Percentiles rank a stretch among this genome's conserved stretches.
Conservation (phyloP, 1,140 invertebrate genomes). For the Leguminivora glycinivorella region DNA sequence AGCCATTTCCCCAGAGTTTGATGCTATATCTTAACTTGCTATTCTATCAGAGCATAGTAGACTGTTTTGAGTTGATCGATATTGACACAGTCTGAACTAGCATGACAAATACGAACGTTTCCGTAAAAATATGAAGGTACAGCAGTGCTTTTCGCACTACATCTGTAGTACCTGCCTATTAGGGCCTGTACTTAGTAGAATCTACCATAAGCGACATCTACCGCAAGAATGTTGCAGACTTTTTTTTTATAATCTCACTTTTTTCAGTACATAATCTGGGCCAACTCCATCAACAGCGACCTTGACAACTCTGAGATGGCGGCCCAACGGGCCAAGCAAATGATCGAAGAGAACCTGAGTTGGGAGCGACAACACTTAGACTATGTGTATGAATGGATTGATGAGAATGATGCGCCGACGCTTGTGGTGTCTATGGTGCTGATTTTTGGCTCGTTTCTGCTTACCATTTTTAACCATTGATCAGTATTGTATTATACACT, state of each 20-base stretch:
- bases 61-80: no score
- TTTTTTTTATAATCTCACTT: neutral
- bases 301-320: slow-evolving; percentile 46
- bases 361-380: slow-evolving; percentile 48
- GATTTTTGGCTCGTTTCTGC: slow-evolving; percentile 46
- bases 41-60: no score
- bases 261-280: slow-evolving; percentile 63
- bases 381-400: slow-evolving; percentile 64
- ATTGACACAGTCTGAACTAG: no score
- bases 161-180: no score
- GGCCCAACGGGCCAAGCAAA: slow-evolving; percentile 39
- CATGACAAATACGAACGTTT: no score
- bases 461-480: slow-evolving; percentile 58
- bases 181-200: no score
- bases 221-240: neutral
- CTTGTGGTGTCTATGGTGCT: slow-evolving; percentile 50
- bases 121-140: no score
- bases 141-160: no score
- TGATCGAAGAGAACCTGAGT: slow-evolving; percentile 38
- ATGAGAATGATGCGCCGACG: slow-evolving; percentile 61
- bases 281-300: slow-evolving; percentile 46
- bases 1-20: no score
- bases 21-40: no score
- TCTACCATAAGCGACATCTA: neutral
- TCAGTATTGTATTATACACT: neutral